phyloP scores from a whole-genome alignment of 1,140 invertebrate species.

The Neoseiulus cucumeris region DNA sequence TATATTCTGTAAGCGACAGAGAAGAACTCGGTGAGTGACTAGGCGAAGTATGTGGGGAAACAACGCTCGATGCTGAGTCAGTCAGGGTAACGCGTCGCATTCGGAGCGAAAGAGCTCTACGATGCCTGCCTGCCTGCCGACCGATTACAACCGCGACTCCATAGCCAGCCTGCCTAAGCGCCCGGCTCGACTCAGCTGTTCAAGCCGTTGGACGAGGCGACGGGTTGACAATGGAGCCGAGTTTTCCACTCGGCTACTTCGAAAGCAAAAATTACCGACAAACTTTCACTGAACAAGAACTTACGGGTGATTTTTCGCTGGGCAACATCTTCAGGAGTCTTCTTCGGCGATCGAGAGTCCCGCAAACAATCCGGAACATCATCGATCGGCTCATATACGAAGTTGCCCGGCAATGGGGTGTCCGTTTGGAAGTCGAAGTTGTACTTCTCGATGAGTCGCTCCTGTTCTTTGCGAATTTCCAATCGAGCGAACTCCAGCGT shows the following conservation, averaged over 20 bases:
- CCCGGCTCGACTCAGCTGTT: no score
- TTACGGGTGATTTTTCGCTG: conserved; percentile 2
- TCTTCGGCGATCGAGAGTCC: not conserved
- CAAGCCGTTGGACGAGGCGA: no score
- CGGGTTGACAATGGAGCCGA: no score
- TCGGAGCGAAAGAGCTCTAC: no score
- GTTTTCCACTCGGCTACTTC: no score
- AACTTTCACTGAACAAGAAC: not conserved
- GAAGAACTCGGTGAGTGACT: not conserved
- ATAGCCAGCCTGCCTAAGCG: no score
- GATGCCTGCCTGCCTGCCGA: no score
- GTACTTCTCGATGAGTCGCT: conserved; percentile 6
- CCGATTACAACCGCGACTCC: no score
- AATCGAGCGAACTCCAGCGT: not conserved
- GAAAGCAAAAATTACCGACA: no score
- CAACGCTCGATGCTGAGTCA: no score
- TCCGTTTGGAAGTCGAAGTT: conserved; percentile 8
- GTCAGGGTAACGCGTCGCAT: no score
- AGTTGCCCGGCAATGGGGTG: not conserved
- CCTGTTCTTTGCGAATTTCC: not conserved
- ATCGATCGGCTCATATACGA: conserved; percentile 2
- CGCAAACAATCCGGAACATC: not conserved
- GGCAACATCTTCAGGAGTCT: not conserved
- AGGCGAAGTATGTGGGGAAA: no score
- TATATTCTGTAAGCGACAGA: not conserved